Base-by-base conservation (phyloP, 2,888 invertebrate species). In the Hirtodrosophila duncani region DNA sequence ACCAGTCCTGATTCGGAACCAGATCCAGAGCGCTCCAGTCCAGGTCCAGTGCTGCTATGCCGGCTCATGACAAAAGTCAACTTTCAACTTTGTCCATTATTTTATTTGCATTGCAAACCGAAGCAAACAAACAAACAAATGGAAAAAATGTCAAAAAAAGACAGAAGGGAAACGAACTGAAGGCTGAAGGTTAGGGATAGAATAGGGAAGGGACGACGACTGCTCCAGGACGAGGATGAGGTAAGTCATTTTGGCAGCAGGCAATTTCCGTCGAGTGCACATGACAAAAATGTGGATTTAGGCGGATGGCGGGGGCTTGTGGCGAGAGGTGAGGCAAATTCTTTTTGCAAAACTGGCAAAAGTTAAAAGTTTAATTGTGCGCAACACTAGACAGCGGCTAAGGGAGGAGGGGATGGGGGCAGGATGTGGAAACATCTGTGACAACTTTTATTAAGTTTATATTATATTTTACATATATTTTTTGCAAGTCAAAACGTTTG, bases 351-450 rank as follows among this genome's bases (percentile, higher is more conserved):
- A 69, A 65, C 56, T 49, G 56, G 56, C 61, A 63, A 77, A 78
- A 78, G 80, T 78, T 79, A 66, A 78, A 78, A 79, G 77, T 78
- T 79, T 78, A 79, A 78, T 78, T 78, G 80, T 79, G 80, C 72
- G 67, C 65, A 78, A 59, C 72, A 67, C 64, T 74, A 37, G 53
- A 1, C 44, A 13, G 38, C 13, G 29, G 37, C 9, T 18, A 26
- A 33, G 8, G 39, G 20, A n/a, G 7, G 6, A 5, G 10, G 11
- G 13, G 29, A 13, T 29, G 29, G 57, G 23, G 27, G 9, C 23
- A 43, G 51, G 45, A 43, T 30, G 34, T 14, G 14, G 23, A 14
- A 62, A 50, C 75, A 69, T 61, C 67, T 66, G 72, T 68, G 72
- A 77, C 78, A 77, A 72, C 64, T 77, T 72, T 69, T 77, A 74